A percentile compares a stretch with the other conserved stretches of the same genome.
These are phyloP conservation scores for Larimichthys polyactis DNA, from an alignment of 2,113 vertebrate genomes.

Conservation along the genomic window DNA sequence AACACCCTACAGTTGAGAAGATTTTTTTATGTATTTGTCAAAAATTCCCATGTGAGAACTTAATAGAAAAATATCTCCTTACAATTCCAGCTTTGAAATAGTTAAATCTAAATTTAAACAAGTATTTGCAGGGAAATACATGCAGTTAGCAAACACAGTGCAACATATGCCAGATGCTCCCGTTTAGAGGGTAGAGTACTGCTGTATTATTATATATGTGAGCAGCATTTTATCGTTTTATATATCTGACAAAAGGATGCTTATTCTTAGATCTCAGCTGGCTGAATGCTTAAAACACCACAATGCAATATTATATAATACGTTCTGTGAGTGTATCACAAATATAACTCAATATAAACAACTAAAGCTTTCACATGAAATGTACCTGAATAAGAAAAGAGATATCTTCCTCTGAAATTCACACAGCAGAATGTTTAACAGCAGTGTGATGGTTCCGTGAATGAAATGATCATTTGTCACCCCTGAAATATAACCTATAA, in stretches of 20 bases:
- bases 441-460: neutral
- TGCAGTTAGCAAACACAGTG: neutral
- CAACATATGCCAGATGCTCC: neutral
- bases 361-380: neutral
- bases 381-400: neutral
- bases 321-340: neutral
- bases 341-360: neutral
- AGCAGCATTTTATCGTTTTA: neutral
- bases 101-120: neutral
- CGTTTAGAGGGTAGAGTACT: neutral
- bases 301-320: neutral
- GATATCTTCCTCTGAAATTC: neutral
- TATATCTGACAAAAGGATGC: neutral
- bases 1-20: neutral
- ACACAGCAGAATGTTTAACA: no score
- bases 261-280: conserved; percentile 5
- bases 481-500: neutral
- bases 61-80: neutral
- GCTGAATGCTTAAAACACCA: neutral
- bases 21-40: neutral
- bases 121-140: neutral
- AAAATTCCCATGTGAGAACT: neutral
- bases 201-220: neutral
- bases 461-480: neutral
- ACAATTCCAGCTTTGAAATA: neutral